These are phyloP conservation scores for Dolichomitus sp. DNA, from an alignment of 2,888 invertebrate species.

Conservation along the genomic window DNA sequence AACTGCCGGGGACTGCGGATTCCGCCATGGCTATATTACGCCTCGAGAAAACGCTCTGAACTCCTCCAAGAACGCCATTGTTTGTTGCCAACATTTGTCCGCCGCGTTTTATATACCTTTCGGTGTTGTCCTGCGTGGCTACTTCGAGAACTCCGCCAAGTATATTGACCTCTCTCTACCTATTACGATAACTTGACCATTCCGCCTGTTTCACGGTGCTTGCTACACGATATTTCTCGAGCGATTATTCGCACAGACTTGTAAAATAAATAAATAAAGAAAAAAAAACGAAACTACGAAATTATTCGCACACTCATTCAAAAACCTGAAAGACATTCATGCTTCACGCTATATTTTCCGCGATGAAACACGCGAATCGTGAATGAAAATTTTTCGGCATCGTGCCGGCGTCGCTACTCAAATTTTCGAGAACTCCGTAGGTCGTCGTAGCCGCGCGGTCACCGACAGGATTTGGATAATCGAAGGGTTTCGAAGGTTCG, in stretches of 20 bases:
- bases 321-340: background rate
- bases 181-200: slow-evolving; percentile 63
- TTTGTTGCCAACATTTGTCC: slow-evolving; percentile 44
- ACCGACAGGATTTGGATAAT: slow-evolving; percentile 39
- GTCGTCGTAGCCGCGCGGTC: slow-evolving; percentile 31
- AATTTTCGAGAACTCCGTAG: slow-evolving; percentile 36
- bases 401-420: slow-evolving; percentile 13
- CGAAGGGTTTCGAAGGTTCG: slow-evolving; percentile 43
- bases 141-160: slow-evolving; percentile 53
- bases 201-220: slow-evolving; percentile 46
- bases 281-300: background rate
- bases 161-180: slow-evolving; percentile 65
- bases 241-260: background rate
- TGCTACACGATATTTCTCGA: background rate
- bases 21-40: slow-evolving; percentile 51
- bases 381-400: slow-evolving; percentile 41
- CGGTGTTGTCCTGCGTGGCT: slow-evolving; percentile 40
- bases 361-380: slow-evolving; percentile 7
- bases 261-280: background rate
- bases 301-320: background rate
- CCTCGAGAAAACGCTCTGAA: slow-evolving; percentile 20
- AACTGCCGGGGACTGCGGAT: slow-evolving; percentile 41
- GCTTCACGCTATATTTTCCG: background rate
- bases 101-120: slow-evolving; percentile 26
- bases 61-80: slow-evolving; percentile 43